phyloP scores from a whole-genome alignment of 2,888 invertebrate species.

The Drosophila multiciliata region DNA sequence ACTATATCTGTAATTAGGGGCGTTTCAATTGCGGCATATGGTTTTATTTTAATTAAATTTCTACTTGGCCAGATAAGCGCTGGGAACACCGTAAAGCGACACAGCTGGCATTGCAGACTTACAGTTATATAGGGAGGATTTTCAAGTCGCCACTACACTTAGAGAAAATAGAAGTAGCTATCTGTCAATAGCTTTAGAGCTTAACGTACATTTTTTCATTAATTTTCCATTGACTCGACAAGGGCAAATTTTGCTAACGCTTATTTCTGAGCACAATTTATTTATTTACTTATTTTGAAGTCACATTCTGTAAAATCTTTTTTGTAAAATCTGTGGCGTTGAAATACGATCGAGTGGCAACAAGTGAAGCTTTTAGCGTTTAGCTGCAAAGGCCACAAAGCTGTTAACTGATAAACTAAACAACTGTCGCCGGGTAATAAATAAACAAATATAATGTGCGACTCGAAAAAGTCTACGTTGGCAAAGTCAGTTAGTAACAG shows the following conservation, averaged over 20 bases:
- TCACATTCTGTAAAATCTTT: constrained; percentile 7
- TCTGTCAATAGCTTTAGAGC: neutral
- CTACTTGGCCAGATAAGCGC: constrained; percentile 49
- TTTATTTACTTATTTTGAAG: constrained; percentile 13
- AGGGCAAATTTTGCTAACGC: constrained; percentile 11
- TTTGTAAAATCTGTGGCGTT: constrained; percentile 24
- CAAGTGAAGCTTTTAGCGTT: constrained; percentile 57
- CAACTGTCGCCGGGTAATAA: constrained; percentile 62
- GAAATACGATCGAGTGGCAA: constrained; percentile 49
- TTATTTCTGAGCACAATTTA: constrained; percentile 7
- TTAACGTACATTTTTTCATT: neutral
- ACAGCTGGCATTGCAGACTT: constrained; percentile 24
- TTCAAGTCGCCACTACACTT: neutral
- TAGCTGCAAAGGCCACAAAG: constrained; percentile 56
- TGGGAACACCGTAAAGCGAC: constrained; percentile 7
- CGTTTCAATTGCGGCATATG: constrained; percentile 71
- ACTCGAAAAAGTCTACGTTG: constrained; percentile 12
- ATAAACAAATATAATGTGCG: constrained; percentile 48
- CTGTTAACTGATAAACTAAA: constrained; percentile 79
- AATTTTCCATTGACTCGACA: neutral
- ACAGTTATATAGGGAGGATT: neutral
- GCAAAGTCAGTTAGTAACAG: constrained; percentile 52
- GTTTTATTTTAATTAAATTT: constrained; percentile 73
- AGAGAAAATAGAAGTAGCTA: neutral
- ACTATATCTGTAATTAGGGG: constrained; percentile 43